Base-by-base conservation (phyloP, 2,888 invertebrate species). In the Epinotia demarniana region DNA sequence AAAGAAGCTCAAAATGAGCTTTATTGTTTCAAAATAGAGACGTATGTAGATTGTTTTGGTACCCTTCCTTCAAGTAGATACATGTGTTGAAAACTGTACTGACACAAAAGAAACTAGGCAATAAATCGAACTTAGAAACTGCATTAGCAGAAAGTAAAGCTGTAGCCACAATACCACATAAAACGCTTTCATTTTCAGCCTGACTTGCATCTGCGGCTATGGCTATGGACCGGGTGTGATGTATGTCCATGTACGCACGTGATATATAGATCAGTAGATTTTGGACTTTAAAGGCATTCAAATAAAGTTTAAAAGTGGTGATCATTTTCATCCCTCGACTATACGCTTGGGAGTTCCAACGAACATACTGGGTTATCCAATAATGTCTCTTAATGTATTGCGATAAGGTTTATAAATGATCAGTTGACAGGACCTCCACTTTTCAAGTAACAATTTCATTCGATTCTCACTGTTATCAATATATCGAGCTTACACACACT, bases 61-160 rank as follows among this genome's bases (percentile, higher is more conserved):
- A 13, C 53, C n/a, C 53, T n/a, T 53, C 16, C n/a, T 53, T 53
- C 53, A 8, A 53, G 8, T 53, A 39, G 18, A 19, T 18, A 62
- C 27, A 27, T 23, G 11, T 64, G 49, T 11, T 64, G 64, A 49
- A 43, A 61, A 27, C 11, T 18, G 8, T 64, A 49, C 64, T 23
- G 23, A 46, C 43, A 18, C 49, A 19, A 49, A 55, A 67, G 66
- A 75, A 71, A 66, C 74, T 63, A 23, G 67, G 33, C 27, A 33
- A 58, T 43, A 27, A 27, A 55, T 75, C 27, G 60, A 19, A 75
- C 75, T 71, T 67, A 61, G 75, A 75, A 75, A 75, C 70, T 75
- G 57, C 75, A 75, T 75, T 72, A 75, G n/a, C 75, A 72, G 75
- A 75, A 75, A 70, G 74, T 75, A 75, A 75, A 60, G 58, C 58